A percentile compares a stretch with the other conserved stretches of the same genome.
Evolutionary conservation across 1,140 invertebrate genomes (phyloP).

Genomic region (Musca domestica): DNA sequence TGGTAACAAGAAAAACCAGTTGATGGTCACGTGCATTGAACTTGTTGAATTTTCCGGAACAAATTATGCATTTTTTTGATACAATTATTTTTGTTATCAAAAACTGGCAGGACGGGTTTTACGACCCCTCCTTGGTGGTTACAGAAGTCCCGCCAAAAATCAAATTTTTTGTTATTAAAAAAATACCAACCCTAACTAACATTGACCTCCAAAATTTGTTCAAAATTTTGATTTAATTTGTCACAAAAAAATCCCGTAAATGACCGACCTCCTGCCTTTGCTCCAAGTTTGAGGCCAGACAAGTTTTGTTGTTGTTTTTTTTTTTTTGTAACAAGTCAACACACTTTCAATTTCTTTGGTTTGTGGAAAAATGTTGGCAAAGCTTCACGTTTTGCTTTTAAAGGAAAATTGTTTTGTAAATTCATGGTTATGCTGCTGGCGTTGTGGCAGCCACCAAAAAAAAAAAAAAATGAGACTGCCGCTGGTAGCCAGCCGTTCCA

Average conservation of each 20-base stretch:
- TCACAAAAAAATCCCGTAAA: conserved; percentile 2
- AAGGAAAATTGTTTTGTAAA: background rate
- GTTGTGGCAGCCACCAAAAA: background rate
- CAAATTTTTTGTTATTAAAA: background rate
- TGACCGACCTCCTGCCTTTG: too few species aligned
- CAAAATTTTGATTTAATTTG: background rate
- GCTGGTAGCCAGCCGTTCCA: background rate
- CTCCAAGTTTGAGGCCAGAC: background rate
- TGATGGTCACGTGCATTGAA: conserved; percentile 15
- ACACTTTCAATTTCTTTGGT: conserved; percentile 3
- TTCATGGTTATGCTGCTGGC: background rate
- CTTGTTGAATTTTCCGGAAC: background rate
- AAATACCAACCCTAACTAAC: background rate
- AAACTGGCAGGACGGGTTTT: background rate
- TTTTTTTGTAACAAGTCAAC: background rate
- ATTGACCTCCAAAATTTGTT: conserved; percentile 14
- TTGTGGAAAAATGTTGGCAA: background rate
- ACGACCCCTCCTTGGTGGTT: too few species aligned
- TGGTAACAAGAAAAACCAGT: background rate
- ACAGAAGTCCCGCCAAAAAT: background rate
- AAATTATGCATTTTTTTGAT: background rate
- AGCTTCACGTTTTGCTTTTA: conserved; percentile 13
- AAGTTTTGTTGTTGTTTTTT: background rate
- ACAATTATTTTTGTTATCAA: background rate
- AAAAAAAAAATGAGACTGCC: too few species aligned